Evolutionary conservation across 2,797 vertebrate species (phyloP).

Genomic region (Sebastes variabilis): DNA sequence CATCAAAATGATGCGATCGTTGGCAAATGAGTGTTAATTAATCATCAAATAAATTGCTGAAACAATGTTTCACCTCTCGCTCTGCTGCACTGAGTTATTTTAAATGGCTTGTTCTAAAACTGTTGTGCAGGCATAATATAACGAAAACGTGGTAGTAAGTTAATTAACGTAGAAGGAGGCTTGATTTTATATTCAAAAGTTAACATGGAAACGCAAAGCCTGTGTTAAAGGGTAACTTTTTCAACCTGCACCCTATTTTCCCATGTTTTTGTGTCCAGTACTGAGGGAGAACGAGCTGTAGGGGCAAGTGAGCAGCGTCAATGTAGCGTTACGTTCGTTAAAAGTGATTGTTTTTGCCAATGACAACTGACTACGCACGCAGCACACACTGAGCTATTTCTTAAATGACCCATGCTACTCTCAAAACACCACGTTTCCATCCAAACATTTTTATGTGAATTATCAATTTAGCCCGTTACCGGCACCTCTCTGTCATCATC

Average conservation of each 20-base stretch:
- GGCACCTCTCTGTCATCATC: not conserved
- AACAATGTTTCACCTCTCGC: not conserved
- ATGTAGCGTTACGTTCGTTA: not conserved
- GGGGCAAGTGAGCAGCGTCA: not conserved
- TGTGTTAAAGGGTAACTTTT: not conserved
- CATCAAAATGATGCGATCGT: not conserved
- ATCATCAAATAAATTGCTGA: not conserved
- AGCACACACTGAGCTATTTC: too few relatives aligned
- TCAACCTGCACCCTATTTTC: not conserved
- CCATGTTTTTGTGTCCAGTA: not conserved
- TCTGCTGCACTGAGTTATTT: not conserved
- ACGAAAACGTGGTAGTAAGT: not conserved
- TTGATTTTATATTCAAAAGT: not conserved
- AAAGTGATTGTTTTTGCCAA: too few relatives aligned
- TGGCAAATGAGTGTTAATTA: not conserved
- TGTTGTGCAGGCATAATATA: not conserved
- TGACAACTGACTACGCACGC: too few relatives aligned
- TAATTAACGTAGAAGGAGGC: not conserved
- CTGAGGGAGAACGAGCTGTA: not conserved
- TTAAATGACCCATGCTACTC: not conserved
- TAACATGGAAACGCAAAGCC: not conserved
- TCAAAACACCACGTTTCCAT: not conserved
- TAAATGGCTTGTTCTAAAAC: not conserved
- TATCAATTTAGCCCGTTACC: not conserved
- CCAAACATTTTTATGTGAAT: not conserved